A percentile compares a stretch with the other conserved stretches of the same genome.
phyloP scores from a whole-genome alignment of 2,888 invertebrate species.

The Orthosia gothica region DNA sequence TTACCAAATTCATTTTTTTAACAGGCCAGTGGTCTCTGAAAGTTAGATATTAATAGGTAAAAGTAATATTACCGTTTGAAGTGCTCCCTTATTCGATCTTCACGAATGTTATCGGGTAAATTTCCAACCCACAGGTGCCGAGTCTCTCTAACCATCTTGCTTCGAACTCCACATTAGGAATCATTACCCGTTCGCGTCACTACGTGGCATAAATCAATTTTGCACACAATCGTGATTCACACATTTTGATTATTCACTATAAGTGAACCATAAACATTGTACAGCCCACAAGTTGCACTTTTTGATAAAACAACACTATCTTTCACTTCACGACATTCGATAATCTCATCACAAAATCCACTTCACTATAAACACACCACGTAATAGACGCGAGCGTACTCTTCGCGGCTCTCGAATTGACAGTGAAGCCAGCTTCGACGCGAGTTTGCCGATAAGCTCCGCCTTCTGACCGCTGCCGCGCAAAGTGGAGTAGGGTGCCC shows the following conservation, averaged over 20 bases:
- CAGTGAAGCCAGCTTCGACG: conserved; percentile 90
- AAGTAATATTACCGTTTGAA: conserved; percentile 96
- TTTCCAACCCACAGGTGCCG: conserved; percentile 99
- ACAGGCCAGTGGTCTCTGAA: conserved; percentile 49
- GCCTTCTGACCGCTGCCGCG: conserved; percentile 92
- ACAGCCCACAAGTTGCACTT: conserved; percentile 85
- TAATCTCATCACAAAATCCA: conserved; percentile 90
- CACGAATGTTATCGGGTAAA: conserved; percentile 99
- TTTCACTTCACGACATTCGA: conserved; percentile 90
- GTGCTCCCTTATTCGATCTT: conserved; percentile 99
- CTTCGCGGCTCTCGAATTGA: conserved; percentile 91
- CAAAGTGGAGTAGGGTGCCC: conserved; percentile 90
- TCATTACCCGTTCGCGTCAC: conserved; percentile 93
- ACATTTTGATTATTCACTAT: conserved; percentile 90
- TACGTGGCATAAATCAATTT: conserved; percentile 92
- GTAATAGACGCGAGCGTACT: conserved; percentile 90
- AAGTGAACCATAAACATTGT: conserved; percentile 85
- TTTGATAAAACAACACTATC: conserved; percentile 86
- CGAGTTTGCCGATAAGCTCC: conserved; percentile 92
- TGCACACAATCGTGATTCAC: conserved; percentile 90
- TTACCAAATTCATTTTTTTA: conserved; percentile 11
- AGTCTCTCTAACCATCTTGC: conserved; percentile 99
- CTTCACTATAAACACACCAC: conserved; percentile 90
- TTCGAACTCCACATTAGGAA: conserved; percentile 98
- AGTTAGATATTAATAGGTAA: conserved; percentile 45